A percentile compares a stretch with the other conserved stretches of the same genome.
These are phyloP conservation scores for Gymnogyps californianus DNA, from an alignment of 2,113 vertebrate species.

Conservation along the genomic window DNA sequence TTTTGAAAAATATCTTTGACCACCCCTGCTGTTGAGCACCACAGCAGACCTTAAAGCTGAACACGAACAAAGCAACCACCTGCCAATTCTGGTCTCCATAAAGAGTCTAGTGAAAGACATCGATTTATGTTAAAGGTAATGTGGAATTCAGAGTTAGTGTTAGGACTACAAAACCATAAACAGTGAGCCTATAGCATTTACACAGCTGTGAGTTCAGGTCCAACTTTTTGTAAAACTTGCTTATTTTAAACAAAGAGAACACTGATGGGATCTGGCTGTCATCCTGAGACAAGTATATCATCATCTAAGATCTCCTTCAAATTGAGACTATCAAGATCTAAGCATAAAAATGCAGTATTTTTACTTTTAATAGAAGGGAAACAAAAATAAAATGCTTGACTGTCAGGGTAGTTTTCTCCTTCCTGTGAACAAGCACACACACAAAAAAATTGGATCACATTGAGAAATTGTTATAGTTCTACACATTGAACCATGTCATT, in stretches of 20 bases:
- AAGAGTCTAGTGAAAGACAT: neutral
- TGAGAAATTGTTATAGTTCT: neutral
- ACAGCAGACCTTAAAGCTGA: neutral
- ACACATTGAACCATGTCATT: neutral
- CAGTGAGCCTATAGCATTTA: neutral
- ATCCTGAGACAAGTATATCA: neutral
- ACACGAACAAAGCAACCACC: neutral
- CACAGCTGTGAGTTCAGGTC: neutral
- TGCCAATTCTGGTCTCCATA: neutral
- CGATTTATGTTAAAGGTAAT: neutral
- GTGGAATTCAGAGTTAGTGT: neutral
- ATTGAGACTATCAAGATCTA: neutral
- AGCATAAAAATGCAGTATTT: neutral
- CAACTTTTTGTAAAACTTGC: neutral
- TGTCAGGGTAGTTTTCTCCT: neutral
- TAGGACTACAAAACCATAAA: neutral
- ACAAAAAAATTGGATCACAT: neutral
- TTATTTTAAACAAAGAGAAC: neutral
- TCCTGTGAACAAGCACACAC: neutral
- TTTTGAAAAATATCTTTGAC: neutral
- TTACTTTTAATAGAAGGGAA: neutral
- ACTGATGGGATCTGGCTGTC: neutral
- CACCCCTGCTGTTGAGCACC: neutral
- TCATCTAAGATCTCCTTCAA: neutral
- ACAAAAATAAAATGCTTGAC: neutral